These are phyloP conservation scores for Platyrinchus mystaceus DNA, from an alignment of 2,797 vertebrate species.

Conservation along the genomic window DNA sequence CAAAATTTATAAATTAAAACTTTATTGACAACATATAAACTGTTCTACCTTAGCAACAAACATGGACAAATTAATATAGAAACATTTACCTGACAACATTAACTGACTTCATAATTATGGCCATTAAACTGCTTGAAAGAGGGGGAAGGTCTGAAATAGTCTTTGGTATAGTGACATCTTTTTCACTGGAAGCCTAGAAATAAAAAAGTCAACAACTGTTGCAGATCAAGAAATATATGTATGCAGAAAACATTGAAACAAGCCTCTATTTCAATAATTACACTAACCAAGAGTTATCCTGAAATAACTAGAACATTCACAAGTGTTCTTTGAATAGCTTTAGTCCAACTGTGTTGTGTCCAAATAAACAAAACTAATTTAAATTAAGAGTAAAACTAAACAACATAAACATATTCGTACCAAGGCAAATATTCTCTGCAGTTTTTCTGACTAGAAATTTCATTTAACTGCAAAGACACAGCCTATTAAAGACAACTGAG, in stretches of 20 bases:
- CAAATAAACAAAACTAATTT: not conserved
- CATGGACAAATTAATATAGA: not conserved
- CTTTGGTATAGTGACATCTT: slow-evolving; percentile 78
- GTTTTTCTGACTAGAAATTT: not conserved
- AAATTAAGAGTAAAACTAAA: not conserved
- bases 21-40: not conserved
- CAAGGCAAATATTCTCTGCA: not conserved
- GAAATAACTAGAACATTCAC: not conserved
- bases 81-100: slow-evolving; percentile 81
- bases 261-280: not conserved
- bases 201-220: not conserved
- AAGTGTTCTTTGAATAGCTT: not conserved
- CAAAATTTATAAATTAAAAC: not conserved
- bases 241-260: not conserved
- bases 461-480: not conserved
- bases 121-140: slow-evolving; percentile 83
- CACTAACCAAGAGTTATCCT: not conserved
- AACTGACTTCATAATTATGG: slow-evolving; percentile 78
- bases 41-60: not conserved
- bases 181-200: slow-evolving; percentile 76
- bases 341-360: not conserved
- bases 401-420: not conserved
- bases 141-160: slow-evolving; percentile 84
- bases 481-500: not conserved
- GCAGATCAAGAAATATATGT: not conserved